A percentile compares a stretch with the other conserved stretches of the same genome.
Evolutionary conservation across 2,888 invertebrate genomes (phyloP).

Genomic region (Catocala fraxini): DNA sequence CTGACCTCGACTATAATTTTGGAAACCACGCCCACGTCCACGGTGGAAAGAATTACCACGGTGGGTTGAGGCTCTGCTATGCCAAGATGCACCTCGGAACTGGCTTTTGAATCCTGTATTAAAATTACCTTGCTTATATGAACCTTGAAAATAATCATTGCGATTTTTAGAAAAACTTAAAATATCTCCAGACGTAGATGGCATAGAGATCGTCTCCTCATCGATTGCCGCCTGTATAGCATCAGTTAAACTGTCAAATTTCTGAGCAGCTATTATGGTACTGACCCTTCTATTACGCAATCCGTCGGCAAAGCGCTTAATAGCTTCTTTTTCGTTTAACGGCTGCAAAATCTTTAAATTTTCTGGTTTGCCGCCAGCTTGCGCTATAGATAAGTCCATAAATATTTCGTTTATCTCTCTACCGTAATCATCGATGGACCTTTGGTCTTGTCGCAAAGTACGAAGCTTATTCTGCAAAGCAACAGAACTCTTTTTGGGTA

Average conservation of each 20-base stretch:
- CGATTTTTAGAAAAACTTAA: slow-evolving; percentile 3
- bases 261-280: background rate
- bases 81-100: background rate
- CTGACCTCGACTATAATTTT: background rate
- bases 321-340: background rate
- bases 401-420: slow-evolving; percentile 10
- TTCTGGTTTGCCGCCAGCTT: no score
- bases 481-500: slow-evolving; percentile 11
- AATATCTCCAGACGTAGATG: slow-evolving; percentile 10
- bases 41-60: slow-evolving; percentile 3
- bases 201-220: slow-evolving; percentile 13
- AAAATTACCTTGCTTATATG: background rate
- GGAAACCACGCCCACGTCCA: background rate
- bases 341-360: no score
- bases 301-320: no score
- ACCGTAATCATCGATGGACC: slow-evolving; percentile 10
- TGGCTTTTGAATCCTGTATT: background rate
- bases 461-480: slow-evolving; percentile 12
- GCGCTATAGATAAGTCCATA: slow-evolving; percentile 10
- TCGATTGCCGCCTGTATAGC: slow-evolving; percentile 13
- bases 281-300: no score
- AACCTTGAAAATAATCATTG: slow-evolving; percentile 1
- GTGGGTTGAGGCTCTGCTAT: slow-evolving; percentile 3
- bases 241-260: slow-evolving; percentile 1
- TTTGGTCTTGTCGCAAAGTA: slow-evolving; percentile 1